phyloP scores from a whole-genome alignment of 2,797 vertebrate species.

The Rhinophrynus dorsalis region DNA sequence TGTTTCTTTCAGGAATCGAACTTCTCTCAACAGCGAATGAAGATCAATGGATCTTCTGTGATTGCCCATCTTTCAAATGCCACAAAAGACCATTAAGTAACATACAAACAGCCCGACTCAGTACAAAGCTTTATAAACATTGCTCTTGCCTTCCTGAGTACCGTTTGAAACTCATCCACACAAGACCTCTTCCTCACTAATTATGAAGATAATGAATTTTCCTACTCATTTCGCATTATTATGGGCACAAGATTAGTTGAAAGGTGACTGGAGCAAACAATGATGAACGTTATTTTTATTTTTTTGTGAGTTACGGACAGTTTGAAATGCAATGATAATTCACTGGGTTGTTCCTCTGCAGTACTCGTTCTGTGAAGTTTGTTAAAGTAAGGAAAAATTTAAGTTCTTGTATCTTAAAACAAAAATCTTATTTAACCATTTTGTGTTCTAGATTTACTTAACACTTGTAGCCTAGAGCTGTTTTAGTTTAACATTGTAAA shows the following conservation, averaged over 20 bases:
- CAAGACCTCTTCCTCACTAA: constrained; percentile 54
- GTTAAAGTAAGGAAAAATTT: constrained; percentile 78
- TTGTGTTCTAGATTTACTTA: constrained; percentile 95
- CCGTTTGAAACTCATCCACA: constrained; percentile 55
- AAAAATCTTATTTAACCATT: constrained; percentile 92
- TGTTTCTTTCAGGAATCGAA: constrained; percentile 64
- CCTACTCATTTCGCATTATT: constrained; percentile 11
- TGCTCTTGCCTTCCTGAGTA: constrained; percentile 60
- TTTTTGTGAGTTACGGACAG: constrained; percentile 61
- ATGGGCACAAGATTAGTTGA: constrained; percentile 60
- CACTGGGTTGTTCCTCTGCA: constrained; percentile 72
- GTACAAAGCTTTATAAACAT: constrained; percentile 58
- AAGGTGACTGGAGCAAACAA: constrained; percentile 50
- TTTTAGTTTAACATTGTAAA: constrained; percentile 94
- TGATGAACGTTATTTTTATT: constrained; percentile 54
- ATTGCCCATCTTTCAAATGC: constrained; percentile 45
- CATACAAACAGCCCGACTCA: constrained; percentile 54
- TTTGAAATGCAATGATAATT: constrained; percentile 59
- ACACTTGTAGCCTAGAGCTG: constrained; percentile 90
- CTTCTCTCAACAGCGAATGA: constrained; percentile 55
- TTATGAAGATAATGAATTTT: constrained; percentile 54
- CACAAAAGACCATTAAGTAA: constrained; percentile 37
- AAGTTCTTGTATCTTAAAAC: constrained; percentile 82
- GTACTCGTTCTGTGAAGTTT: constrained; percentile 81
- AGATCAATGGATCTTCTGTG: constrained; percentile 48